These are phyloP conservation scores for Ictalurus punctatus DNA, from an alignment of 2,113 vertebrate genomes.

Conservation along the genomic window DNA sequence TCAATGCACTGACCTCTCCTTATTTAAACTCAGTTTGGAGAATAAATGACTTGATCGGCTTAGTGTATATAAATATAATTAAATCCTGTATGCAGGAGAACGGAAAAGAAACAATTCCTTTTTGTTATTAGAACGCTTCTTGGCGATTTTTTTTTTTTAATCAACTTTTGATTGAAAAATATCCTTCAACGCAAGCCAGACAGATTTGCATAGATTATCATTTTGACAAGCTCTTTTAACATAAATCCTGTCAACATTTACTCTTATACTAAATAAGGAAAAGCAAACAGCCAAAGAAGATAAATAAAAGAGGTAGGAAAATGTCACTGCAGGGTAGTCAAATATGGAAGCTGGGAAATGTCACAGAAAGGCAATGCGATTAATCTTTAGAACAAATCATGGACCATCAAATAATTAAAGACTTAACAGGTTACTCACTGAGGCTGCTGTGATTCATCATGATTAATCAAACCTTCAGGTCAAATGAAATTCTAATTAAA, in stretches of 20 bases:
- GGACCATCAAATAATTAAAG: slow-evolving; percentile 23
- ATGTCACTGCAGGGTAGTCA: slow-evolving; percentile 7
- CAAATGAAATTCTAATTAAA: slow-evolving; percentile 29
- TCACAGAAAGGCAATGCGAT: slow-evolving; percentile 30
- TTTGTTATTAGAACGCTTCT: not conserved
- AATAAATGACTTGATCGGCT: not conserved
- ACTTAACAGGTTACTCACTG: slow-evolving; percentile 19
- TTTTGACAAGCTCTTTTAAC: not conserved
- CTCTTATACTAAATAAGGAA: not conserved
- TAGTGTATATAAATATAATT: not conserved
- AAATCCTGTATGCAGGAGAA: not conserved
- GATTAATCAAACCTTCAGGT: slow-evolving; percentile 39
- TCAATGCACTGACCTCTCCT: not conserved
- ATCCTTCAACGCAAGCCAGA: slow-evolving; percentile 7
- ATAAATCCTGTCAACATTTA: slow-evolving; percentile 9
- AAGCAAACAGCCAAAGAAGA: slow-evolving; percentile 3
- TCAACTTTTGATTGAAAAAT: not conserved
- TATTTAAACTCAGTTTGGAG: not conserved
- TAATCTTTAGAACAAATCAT: slow-evolving; percentile 28
- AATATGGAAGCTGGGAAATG: slow-evolving; percentile 23
- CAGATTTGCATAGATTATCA: not conserved
- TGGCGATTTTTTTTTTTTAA: not conserved
- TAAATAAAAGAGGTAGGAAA: not conserved
- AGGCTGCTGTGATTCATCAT: not conserved
- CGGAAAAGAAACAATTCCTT: not conserved